Evolutionary conservation across 1,140 invertebrate species (phyloP), one percentile per base, ranked within the genome.

Genomic region (Penaeus vannamei): DNA sequence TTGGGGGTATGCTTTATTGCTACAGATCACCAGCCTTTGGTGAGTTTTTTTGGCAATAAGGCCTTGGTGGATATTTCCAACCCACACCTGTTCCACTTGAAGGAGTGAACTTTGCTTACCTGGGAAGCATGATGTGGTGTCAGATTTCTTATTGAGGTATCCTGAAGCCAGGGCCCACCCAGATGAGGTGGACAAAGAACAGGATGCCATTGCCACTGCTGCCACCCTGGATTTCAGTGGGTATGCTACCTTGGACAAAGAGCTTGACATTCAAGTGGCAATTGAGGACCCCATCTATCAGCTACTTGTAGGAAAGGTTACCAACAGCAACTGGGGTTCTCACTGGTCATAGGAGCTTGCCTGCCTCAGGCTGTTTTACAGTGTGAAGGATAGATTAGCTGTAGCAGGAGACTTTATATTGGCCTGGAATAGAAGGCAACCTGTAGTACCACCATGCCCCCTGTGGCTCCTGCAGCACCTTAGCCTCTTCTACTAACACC

Each of bases 381-480:
- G 80, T 42, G 80, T 59, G 20, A 82, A 8, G 3, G 80, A 46
- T 53, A 42, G 80, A 23, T 23, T 83, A 46, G 23, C 36, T 10
- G 80, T 23, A 23, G 42, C 14, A 22, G 22, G 42, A 10, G 0
- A n/a, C 23, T 29, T 79, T 72, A 46, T 85, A 69, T 42, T 86
- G 85, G 69, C 85, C 72, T 60, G 64, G 84, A 17, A 77, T 76
- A n/a, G 36, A 85, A 26, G 69, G 84, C 7, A 69, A 85, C 69
- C 23, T 77, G 26, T 59, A 60, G 20, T 53, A 77, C 53, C 66
- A 76, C 26, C 12, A 19, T 0, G 22, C 64, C 23, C 29, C 64
- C 8, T 85, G 84, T 3, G 10, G 0, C 23, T 29, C 36, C 7
- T 69, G 84, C 26, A 29, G 32, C 26, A 84, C 29, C 60, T 8